phyloP scores from a whole-genome alignment of 2,888 invertebrate genomes.

The Uloborus plumipes region DNA sequence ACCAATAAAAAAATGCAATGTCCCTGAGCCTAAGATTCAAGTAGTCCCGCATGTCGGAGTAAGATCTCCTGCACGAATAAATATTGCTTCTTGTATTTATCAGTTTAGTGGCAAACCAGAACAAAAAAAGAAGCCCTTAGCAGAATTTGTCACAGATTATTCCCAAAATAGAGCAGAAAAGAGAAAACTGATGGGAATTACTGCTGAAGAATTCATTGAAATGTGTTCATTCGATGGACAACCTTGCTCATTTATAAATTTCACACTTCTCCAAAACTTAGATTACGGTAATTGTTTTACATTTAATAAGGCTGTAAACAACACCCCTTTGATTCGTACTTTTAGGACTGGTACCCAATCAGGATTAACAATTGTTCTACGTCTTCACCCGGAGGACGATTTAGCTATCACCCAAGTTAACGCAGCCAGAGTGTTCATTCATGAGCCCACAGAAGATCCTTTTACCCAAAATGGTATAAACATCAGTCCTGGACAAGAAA shows the following conservation, averaged over 20 bases:
- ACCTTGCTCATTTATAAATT: not conserved
- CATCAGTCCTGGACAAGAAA: conserved; percentile 42
- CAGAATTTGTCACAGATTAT: not conserved
- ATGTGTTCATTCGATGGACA: conserved; percentile 26
- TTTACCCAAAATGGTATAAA: conserved; percentile 22
- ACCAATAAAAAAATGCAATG: not conserved
- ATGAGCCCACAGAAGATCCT: conserved; percentile 51
- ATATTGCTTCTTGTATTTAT: not conserved
- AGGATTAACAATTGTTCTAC: conserved; percentile 54
- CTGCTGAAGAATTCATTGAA: not conserved
- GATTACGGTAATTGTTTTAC: conserved; percentile 49
- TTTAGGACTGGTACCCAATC: not conserved
- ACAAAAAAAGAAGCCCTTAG: not conserved
- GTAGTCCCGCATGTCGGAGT: not conserved
- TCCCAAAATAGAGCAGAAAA: not conserved
- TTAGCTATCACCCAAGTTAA: conserved; percentile 51
- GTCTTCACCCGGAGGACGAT: conserved; percentile 58
- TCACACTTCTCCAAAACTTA: conserved; percentile 2
- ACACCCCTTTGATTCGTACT: not conserved
- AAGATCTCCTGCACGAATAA: conserved; percentile 3
- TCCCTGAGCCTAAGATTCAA: not conserved
- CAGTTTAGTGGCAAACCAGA: not conserved
- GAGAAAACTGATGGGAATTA: not conserved
- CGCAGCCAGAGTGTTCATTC: conserved; percentile 64
- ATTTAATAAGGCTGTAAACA: not conserved